Conservation (phyloP, 2,113 vertebrate genomes). For the Ivindomyrus marchei region DNA sequence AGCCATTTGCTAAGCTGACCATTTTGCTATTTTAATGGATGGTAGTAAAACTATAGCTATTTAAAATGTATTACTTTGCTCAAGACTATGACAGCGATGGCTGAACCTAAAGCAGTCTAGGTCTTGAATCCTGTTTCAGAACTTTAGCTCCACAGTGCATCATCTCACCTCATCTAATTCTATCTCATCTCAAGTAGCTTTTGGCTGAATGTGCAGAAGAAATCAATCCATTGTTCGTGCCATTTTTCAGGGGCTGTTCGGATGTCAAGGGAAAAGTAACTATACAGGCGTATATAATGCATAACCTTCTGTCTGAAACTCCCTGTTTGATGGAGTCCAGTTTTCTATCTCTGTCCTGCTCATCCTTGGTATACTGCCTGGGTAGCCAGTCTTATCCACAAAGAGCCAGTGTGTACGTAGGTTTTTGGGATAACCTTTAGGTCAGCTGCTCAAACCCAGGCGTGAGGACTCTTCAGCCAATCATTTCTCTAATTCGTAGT, state of each 20-base stretch:
- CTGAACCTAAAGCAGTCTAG: background rate
- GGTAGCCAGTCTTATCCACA: too few species aligned
- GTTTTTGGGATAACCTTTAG: too few species aligned
- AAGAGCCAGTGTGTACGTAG: too few species aligned
- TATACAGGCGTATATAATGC: background rate
- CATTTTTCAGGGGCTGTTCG: background rate
- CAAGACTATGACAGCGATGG: background rate
- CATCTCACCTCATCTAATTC: background rate
- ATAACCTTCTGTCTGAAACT: background rate
- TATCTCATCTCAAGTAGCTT: background rate
- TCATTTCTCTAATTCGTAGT: too few species aligned
- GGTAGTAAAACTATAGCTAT: background rate
- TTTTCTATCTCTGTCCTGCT: background rate
- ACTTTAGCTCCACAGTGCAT: background rate
- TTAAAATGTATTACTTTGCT: background rate
- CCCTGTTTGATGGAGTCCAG: background rate
- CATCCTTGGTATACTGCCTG: background rate
- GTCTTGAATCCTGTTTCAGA: background rate
- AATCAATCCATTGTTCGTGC: background rate
- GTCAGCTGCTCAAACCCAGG: too few species aligned
- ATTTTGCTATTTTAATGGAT: conserved; percentile 1
- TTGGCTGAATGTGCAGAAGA: background rate
- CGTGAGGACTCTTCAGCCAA: too few species aligned
- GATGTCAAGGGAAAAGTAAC: background rate
- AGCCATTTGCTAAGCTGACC: background rate